These are phyloP conservation scores for Congeria kusceri DNA, from an alignment of 2,888 invertebrate genomes.

Conservation along the genomic window DNA sequence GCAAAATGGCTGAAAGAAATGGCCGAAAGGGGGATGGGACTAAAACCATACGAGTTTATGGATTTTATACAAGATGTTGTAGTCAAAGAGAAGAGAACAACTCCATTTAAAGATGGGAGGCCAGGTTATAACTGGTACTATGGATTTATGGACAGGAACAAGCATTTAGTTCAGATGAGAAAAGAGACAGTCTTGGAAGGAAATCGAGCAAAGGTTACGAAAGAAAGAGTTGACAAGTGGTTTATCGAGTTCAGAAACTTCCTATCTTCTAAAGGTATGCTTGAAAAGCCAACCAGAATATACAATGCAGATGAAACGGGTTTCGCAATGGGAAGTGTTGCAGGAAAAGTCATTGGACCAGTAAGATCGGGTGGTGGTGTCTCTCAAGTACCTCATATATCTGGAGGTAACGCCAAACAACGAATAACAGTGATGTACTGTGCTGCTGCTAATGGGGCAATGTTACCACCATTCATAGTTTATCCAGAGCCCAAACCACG, in stretches of 20 bases:
- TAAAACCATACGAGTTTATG: slow-evolving; percentile 33
- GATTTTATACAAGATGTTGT: slow-evolving; percentile 33
- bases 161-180: slow-evolving; percentile 22
- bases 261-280: slow-evolving; percentile 4
- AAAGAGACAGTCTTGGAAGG: slow-evolving; percentile 38
- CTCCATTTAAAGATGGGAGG: slow-evolving; percentile 31
- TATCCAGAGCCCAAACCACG: slow-evolving; percentile 38
- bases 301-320: too few relatives aligned
- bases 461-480: slow-evolving; percentile 48
- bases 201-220: slow-evolving; percentile 36
- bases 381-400: slow-evolving; percentile 52
- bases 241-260: slow-evolving; percentile 40
- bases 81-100: slow-evolving; percentile 25
- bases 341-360: slow-evolving; percentile 34
- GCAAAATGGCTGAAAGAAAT: slow-evolving; percentile 33
- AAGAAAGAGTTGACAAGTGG: slow-evolving; percentile 36
- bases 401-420: slow-evolving; percentile 35
- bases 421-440: slow-evolving; percentile 51
- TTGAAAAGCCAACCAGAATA: slow-evolving; percentile 45
- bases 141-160: slow-evolving; percentile 36
- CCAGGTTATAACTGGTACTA: slow-evolving; percentile 51
- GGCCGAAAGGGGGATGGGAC: slow-evolving; percentile 45
- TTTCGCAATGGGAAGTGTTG: slow-evolving; percentile 37
- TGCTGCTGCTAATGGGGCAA: slow-evolving; percentile 37
- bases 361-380: neutral